Conservation (phyloP, 2,888 invertebrate species). For the Scotopteryx bipunctaria region DNA sequence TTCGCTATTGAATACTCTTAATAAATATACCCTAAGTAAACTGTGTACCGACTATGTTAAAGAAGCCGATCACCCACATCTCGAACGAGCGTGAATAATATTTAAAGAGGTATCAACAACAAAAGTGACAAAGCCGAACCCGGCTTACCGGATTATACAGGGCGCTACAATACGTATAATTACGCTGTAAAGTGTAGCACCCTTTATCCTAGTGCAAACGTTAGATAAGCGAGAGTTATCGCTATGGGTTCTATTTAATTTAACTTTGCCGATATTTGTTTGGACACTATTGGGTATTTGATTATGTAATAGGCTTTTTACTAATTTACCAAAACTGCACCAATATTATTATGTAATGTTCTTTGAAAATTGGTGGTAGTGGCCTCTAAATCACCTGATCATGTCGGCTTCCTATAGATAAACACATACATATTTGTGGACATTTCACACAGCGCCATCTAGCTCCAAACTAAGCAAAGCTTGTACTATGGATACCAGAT, state of each 20-base stretch:
- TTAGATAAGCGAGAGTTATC: slow-evolving; percentile 42
- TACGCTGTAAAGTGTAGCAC: slow-evolving; percentile 36
- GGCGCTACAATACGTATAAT: slow-evolving; percentile 35
- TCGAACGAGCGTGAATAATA: slow-evolving; percentile 15
- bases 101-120: slow-evolving; percentile 30
- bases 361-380: too few relatives aligned
- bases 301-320: neutral
- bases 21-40: neutral
- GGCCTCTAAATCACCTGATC: too few relatives aligned
- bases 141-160: slow-evolving; percentile 34
- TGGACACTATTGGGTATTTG: slow-evolving; percentile 17
- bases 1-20: too few relatives aligned
- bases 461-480: too few relatives aligned
- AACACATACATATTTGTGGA: too few relatives aligned
- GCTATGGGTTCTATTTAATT: slow-evolving; percentile 35
- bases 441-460: too few relatives aligned
- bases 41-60: neutral
- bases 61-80: neutral
- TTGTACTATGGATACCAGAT: too few relatives aligned
- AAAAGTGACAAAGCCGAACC: slow-evolving; percentile 29
- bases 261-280: slow-evolving; percentile 34
- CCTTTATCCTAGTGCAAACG: slow-evolving; percentile 40
- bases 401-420: too few relatives aligned
- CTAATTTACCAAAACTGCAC: too few relatives aligned
- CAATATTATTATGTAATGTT: too few relatives aligned